Evolutionary conservation across 2,113 vertebrate species (phyloP).

Genomic region (Tetrax tetrax): DNA sequence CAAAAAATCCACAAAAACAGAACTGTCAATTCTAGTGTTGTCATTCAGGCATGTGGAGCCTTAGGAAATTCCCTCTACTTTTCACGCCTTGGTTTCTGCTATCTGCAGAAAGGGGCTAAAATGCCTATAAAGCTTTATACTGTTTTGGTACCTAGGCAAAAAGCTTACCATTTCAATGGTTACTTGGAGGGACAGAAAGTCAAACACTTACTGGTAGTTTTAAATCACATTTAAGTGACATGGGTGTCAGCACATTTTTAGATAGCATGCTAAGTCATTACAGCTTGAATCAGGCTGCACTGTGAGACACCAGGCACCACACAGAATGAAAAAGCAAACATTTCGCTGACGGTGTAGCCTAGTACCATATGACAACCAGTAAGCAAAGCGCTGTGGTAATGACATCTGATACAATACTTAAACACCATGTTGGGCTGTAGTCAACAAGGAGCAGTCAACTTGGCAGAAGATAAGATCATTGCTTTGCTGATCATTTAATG

Average conservation of each 20-base stretch:
- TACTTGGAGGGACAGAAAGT: not conserved
- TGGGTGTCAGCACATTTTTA: slow-evolving; percentile 49
- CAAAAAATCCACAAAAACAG: not conserved
- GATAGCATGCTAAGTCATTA: slow-evolving; percentile 13
- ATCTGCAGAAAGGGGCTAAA: not conserved
- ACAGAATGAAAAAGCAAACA: slow-evolving; percentile 44
- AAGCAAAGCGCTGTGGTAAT: not conserved
- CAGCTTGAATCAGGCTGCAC: not conserved
- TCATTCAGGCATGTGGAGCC: accelerated
- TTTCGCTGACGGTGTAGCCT: not conserved
- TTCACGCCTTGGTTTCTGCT: not conserved
- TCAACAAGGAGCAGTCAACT: not conserved
- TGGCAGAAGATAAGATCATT: not conserved
- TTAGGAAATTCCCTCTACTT: not conserved
- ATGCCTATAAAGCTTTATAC: not conserved
- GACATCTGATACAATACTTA: not conserved
- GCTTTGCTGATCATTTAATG: not conserved
- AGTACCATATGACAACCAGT: no score
- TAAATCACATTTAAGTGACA: not conserved
- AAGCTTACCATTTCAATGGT: not conserved
- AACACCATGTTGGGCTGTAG: accelerated
- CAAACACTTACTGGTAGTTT: not conserved
- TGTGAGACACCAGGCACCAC: not conserved
- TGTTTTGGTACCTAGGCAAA: not conserved
- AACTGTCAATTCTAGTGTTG: not conserved